Evolutionary conservation across 92 coral and sea anemone species (phyloP).

Genomic region (Bergia sp.): DNA sequence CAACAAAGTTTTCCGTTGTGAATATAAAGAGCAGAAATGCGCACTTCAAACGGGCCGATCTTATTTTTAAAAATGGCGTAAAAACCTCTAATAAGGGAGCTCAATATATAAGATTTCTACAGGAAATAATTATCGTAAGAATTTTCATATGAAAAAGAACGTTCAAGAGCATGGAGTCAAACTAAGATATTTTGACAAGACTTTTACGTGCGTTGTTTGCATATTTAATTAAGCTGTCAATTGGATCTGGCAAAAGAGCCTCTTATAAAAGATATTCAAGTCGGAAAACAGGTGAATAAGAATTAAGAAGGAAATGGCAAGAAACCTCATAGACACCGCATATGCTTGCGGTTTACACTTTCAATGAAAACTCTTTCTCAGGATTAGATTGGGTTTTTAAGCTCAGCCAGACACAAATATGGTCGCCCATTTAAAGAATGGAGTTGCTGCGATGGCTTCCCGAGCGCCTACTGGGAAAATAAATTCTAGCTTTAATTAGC

Average conservation of each 20-base stretch:
- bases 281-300: not conserved
- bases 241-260: constrained; percentile 36
- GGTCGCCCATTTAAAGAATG: not conserved
- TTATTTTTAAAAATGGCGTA: not conserved
- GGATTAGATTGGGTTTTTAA: constrained; percentile 10
- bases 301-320: constrained; percentile 20
- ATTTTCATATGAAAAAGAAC: not conserved
- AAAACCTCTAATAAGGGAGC: not conserved
- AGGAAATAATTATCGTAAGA: too few relatives aligned
- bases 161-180: not conserved
- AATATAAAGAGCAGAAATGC: not conserved
- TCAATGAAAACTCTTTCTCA: not conserved
- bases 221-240: constrained; percentile 62
- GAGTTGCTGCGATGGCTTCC: not conserved
- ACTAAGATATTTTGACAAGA: constrained; percentile 8
- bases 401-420: constrained; percentile 24
- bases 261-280: not conserved
- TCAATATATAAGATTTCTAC: not conserved
- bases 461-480: constrained; percentile 39
- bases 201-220: constrained; percentile 47
- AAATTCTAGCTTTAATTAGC: constrained; percentile 66
- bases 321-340: constrained; percentile 8
- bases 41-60: constrained; percentile 26
- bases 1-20: constrained; percentile 16
- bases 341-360: constrained; percentile 9